Percentiles rank a stretch among this genome's conserved stretches.
Evolutionary conservation across 2,797 vertebrate genomes (phyloP).

Genomic region (Rhynchotus rufescens): DNA sequence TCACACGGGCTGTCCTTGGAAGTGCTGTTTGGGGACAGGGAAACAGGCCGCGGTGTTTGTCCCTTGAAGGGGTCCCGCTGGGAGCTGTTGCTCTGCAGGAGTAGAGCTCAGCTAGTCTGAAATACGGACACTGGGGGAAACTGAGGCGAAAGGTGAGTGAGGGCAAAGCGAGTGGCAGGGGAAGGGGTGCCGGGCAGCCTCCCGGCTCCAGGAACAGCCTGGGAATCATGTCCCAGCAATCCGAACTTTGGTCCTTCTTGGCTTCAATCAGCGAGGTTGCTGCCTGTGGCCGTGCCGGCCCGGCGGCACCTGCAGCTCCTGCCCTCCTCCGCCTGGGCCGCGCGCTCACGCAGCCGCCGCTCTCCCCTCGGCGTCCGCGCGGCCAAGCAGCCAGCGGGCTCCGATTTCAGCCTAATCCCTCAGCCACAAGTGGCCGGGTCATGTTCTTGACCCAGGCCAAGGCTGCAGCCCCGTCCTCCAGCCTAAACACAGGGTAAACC

Average conservation of each 20-base stretch:
- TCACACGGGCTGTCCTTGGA: not conserved
- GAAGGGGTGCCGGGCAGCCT: not conserved
- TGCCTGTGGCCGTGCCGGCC: rapidly evolving
- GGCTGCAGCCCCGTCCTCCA: not conserved
- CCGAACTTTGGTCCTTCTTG: not conserved
- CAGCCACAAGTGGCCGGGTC: not conserved
- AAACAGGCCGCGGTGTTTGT: rapidly evolving
- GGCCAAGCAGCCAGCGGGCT: not conserved
- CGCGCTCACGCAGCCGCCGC: not conserved
- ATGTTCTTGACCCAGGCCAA: not conserved
- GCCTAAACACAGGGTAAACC: not conserved
- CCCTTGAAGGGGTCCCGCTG: not conserved
- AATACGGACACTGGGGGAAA: not conserved
- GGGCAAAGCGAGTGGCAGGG: not conserved
- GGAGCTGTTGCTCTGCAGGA: not conserved
- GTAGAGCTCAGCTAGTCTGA: too few species aligned
- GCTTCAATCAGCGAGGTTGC: rapidly evolving
- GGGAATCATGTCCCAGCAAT: not conserved
- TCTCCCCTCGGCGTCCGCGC: not conserved
- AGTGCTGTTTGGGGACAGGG: not conserved
- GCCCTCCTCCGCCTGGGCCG: too few species aligned
- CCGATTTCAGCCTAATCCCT: not conserved
- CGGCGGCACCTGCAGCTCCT: not conserved
- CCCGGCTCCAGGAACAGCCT: not conserved
- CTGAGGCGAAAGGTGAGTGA: not conserved